A percentile compares a stretch with the other conserved stretches of the same genome.
These are phyloP conservation scores for Nematostella vectensis DNA, from an alignment of 92 coral and sea anemone species.

Conservation along the genomic window DNA sequence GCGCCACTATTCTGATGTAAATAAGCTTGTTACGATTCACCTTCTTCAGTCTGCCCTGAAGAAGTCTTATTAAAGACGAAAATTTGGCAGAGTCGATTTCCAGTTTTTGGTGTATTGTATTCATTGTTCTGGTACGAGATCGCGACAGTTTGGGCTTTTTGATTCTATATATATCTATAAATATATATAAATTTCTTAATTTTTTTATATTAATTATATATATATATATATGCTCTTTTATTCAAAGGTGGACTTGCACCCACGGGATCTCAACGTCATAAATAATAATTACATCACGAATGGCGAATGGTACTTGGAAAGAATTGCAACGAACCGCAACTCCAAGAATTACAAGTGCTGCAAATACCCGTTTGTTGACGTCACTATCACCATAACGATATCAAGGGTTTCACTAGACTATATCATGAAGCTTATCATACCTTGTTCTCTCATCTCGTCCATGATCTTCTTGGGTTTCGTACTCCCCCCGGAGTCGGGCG, in stretches of 20 bases:
- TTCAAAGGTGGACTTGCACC: constrained; percentile 52
- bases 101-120: no score
- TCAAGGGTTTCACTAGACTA: constrained; percentile 70
- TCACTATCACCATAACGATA: constrained; percentile 43
- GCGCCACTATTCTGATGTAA: no score
- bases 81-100: no score
- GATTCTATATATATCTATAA: no score
- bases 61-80: no score
- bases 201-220: no score
- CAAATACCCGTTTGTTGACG: constrained; percentile 36
- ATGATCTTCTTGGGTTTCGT: constrained; percentile 90
- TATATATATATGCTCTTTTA: no score
- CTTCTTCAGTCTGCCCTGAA: no score
- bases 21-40: no score
- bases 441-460: constrained; percentile 86
- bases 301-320: constrained; percentile 70
- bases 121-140: no score
- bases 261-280: constrained; percentile 14
- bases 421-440: constrained; percentile 74
- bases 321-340: constrained; percentile 27
- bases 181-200: no score
- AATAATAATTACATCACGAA: constrained; percentile 55
- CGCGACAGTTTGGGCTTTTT: no score
- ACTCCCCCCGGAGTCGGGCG: constrained; percentile 95
- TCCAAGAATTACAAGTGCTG: constrained; percentile 43